Base-by-base conservation (phyloP, 1,140 invertebrate genomes). In the Anastrepha ludens region DNA sequence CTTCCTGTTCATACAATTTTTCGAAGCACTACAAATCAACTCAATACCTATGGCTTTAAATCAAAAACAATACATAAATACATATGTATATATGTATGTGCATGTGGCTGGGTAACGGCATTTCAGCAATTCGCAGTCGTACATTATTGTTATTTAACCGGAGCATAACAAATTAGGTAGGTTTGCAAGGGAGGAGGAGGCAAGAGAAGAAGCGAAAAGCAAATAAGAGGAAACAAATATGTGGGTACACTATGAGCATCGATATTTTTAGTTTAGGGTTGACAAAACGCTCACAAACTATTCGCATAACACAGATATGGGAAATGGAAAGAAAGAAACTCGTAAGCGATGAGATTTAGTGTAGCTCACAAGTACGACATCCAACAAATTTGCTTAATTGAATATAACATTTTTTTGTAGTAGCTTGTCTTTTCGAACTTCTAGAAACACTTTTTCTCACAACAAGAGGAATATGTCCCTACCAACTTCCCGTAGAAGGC, bases 101-200 rank as follows among this genome's bases (percentile, higher is more conserved):
- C 9, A 44, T 74, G 13, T 47, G 3, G 74, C 74, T 47, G 15
- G 44, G 17, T 81, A 78, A 55, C 4, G n/a, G 17, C 74, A 81
- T 81, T 55, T 55, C 47, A 8, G n/a, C n/a, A 55, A 81, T 81
- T 81, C 55, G n/a, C 15, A 58, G 47, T 81, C n/a, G 47, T 50
- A 55, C n/a, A 11, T 81, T 81, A 50, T 81, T 20, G 74, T 58
- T 81, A 58, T 81, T 58, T 4, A 81, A 81, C 17, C 47, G 47
- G 50, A 50, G 50, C 47, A 29, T 55, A 55, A 29, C 47, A 55
- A 81, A 81, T 47, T 20, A 11, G 20, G 2, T 15, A 29, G 9
- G n/a, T 8, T 81, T 5, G 29, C n/a, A 41, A 58, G 20, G 8
- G n/a, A 50, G 41, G 17, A 44, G 9, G 17, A 17, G 11, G 29